Base-by-base conservation (phyloP, 2,888 invertebrate genomes). In the Hypomecis punctinalis region DNA sequence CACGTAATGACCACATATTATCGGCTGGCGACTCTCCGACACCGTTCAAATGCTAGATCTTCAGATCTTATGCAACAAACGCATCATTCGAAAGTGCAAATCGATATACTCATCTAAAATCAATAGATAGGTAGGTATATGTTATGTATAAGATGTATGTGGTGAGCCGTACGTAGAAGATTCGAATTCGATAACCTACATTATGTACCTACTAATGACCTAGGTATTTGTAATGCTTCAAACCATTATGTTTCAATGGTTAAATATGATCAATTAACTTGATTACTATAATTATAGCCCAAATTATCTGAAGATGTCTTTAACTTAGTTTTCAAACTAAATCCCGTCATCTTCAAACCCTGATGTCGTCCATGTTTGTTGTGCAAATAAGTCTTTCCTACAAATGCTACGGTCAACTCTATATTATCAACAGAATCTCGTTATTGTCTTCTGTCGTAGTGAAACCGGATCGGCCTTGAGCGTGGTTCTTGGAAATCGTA, bases 21-120 rank as follows among this genome's bases (percentile, higher is more conserved):
- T 79, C 74, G 69, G 63, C 75, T 73, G 74, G 71, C 76, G 74
- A 77, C 77, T 81, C 74, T 81, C 75, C 72, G 73, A 75, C 72
- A 76, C 76, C 75, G 73, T 75, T 79, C 76, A 83, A 84, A 85
- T 84, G 83, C 80, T 83, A 82, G 77, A 83, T 81, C 77, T 80
- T 82, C 74, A 76, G 66, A 70, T 71, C 64, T 84, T 85, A 80
- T 76, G 81, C 76, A 85, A 85, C 71, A 63, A 71, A 64, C 76
- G 73, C 78, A 79, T 78, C 73, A 76, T 77, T 78, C 70, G 77
- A 83, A 81, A 80, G 80, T 79, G 72, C 73, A 79, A 78, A 80
- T 75, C 71, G 69, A 65, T 72, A 63, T 67, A 58, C 60, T 60
- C 66, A 51, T 65, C 42, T 51, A 36, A 45, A 53, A 62, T 64